phyloP scores from a whole-genome alignment of 1,140 invertebrate genomes.

The Camponotus vicinus region DNA sequence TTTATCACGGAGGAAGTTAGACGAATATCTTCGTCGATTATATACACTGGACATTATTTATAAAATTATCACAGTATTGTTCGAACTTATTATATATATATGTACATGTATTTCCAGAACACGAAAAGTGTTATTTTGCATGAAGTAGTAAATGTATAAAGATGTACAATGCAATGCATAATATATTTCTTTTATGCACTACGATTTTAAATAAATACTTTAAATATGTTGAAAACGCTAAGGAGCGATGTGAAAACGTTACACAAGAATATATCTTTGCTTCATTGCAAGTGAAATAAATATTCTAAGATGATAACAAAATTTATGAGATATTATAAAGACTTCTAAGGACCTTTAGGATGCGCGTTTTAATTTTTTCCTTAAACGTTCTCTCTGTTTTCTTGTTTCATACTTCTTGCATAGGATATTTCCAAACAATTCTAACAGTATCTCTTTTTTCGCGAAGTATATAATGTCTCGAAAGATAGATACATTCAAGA shows the following conservation, averaged over 20 bases:
- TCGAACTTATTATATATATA: constrained; percentile 57
- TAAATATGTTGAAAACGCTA: constrained; percentile 13
- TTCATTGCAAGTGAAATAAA: constrained; percentile 35
- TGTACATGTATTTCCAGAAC: constrained; percentile 19
- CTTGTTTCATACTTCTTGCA: background rate
- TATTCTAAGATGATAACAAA: background rate
- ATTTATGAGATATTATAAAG: constrained; percentile 8
- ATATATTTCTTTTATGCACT: background rate
- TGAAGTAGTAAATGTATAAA: background rate
- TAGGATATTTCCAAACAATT: constrained; percentile 19
- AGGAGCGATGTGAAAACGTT: constrained; percentile 30
- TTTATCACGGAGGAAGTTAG: background rate
- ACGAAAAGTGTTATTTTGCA: background rate
- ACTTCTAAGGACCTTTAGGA: background rate
- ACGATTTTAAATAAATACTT: background rate
- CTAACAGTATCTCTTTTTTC: background rate
- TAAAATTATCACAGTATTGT: constrained; percentile 79
- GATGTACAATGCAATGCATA: constrained; percentile 4
- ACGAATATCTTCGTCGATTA: constrained; percentile 6
- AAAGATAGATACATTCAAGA: constrained; percentile 21
- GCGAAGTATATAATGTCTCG: background rate
- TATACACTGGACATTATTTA: constrained; percentile 49
- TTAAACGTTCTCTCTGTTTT: background rate
- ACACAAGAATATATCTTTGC: background rate
- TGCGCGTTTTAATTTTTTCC: constrained; percentile 7